Percentiles rank a stretch among this genome's conserved stretches.
phyloP scores from a whole-genome alignment of 2,113 vertebrate genomes.

The Zosterops japonicus region DNA sequence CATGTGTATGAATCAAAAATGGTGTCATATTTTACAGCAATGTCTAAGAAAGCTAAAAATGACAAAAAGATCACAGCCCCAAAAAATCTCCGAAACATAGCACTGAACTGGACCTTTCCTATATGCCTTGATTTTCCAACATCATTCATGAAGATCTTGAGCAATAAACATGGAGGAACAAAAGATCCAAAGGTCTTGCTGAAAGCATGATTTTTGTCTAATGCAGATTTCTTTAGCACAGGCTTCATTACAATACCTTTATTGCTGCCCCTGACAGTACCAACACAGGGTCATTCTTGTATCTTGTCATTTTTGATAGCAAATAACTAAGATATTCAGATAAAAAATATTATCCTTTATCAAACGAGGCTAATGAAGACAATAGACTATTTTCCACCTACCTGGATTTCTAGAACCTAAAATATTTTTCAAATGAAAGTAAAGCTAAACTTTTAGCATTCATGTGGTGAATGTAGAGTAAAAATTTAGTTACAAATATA shows the following conservation, averaged over 20 bases:
- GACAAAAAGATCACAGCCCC: fast-evolving
- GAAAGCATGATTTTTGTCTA: background rate
- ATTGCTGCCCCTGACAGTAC: background rate
- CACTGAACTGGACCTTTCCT: background rate
- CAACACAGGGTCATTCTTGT: background rate
- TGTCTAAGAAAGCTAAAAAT: background rate
- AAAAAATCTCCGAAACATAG: background rate
- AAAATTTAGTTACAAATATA: background rate
- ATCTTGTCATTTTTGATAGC: background rate
- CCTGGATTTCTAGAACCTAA: background rate
- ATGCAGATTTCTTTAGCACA: background rate
- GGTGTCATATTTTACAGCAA: background rate
- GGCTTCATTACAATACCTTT: background rate
- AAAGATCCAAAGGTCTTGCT: background rate
- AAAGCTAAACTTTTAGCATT: background rate
- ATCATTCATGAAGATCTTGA: background rate
- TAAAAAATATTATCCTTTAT: background rate
- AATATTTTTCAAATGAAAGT: background rate
- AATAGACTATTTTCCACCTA: background rate
- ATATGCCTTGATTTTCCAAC: background rate
- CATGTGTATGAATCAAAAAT: background rate
- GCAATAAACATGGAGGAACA: background rate
- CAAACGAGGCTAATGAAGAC: background rate
- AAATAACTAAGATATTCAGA: background rate
- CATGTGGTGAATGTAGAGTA: background rate